A percentile compares a stretch with the other conserved stretches of the same genome.
Evolutionary conservation across 2,797 vertebrate genomes (phyloP).

Genomic region (Sebastes minor): DNA sequence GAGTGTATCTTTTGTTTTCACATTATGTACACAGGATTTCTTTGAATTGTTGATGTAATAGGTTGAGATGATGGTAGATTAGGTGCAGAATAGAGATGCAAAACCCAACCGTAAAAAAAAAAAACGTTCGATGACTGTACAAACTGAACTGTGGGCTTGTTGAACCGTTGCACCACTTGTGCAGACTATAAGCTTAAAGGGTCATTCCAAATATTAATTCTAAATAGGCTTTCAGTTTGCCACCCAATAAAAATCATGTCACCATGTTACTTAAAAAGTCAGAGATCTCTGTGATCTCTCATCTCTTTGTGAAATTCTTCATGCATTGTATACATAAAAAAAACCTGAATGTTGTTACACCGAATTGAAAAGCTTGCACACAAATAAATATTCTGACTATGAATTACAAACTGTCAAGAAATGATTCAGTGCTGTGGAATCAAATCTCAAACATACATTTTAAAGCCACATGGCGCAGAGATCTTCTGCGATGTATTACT

Average conservation of each 20-base stretch:
- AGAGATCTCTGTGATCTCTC: slow-evolving; percentile 48
- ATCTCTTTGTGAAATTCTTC: slow-evolving; percentile 49
- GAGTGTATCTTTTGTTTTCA: slow-evolving; percentile 40
- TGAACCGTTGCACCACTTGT: no score
- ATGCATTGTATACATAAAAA: slow-evolving; percentile 37
- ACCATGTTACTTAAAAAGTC: neutral
- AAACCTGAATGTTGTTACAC: slow-evolving; percentile 18
- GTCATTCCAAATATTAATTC: slow-evolving; percentile 28
- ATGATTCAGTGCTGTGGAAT: slow-evolving; percentile 57
- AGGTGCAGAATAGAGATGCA: neutral
- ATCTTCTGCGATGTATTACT: slow-evolving; percentile 57
- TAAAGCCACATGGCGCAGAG: slow-evolving; percentile 21
- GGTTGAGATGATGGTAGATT: slow-evolving; percentile 21
- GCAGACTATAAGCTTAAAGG: neutral
- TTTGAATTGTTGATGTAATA: slow-evolving; percentile 33
- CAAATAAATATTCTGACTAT: slow-evolving; percentile 60
- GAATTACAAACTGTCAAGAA: slow-evolving; percentile 57
- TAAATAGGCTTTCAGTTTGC: slow-evolving; percentile 14
- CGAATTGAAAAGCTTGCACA: slow-evolving; percentile 55
- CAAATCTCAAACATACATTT: slow-evolving; percentile 56
- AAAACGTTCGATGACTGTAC: no score
- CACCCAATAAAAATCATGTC: slow-evolving; percentile 17
- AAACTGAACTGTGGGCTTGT: no score
- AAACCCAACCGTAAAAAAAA: no score
- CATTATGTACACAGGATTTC: slow-evolving; percentile 29